A percentile compares a stretch with the other conserved stretches of the same genome.
These are phyloP conservation scores for Deilephila elpenor DNA, from an alignment of 2,888 invertebrate species.

Conservation along the genomic window DNA sequence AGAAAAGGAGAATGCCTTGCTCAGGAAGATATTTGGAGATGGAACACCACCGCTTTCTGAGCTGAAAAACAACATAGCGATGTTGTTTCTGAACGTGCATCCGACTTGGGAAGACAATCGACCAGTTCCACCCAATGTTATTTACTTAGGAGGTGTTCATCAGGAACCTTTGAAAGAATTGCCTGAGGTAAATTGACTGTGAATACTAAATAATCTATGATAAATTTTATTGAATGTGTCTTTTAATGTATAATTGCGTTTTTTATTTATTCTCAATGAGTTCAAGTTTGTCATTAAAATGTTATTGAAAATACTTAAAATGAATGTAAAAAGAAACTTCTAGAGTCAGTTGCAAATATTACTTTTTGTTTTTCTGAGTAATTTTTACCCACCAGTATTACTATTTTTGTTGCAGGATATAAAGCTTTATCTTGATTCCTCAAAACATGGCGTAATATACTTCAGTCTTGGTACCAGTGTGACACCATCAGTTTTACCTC, in stretches of 20 bases:
- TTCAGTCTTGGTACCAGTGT: conserved; percentile 76
- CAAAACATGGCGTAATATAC: conserved; percentile 71
- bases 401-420: conserved; percentile 55
- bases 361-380: too few species aligned
- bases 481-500: conserved; percentile 56
- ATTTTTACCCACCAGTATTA: not conserved
- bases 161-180: conserved; percentile 58
- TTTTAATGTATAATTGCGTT: too few species aligned
- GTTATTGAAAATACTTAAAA: too few species aligned
- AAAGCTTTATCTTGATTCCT: conserved; percentile 61
- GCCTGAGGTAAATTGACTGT: conserved; percentile 48
- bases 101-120: conserved; percentile 57
- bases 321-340: too few species aligned
- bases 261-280: too few species aligned
- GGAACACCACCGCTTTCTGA: conserved; percentile 43
- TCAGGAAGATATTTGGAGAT: conserved; percentile 41
- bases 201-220: not conserved
- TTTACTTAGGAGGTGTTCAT: conserved; percentile 72
- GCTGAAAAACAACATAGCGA: conserved; percentile 54
- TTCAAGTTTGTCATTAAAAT: too few species aligned
- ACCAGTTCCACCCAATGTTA: conserved; percentile 65
- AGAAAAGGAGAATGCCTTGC: conserved; percentile 36
- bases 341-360: too few species aligned
- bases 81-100: conserved; percentile 66
- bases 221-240: too few species aligned